Percentiles rank a stretch among this genome's conserved stretches.
Conservation (phyloP, 2,113 vertebrate species). For the Microcebus tavaratra region DNA sequence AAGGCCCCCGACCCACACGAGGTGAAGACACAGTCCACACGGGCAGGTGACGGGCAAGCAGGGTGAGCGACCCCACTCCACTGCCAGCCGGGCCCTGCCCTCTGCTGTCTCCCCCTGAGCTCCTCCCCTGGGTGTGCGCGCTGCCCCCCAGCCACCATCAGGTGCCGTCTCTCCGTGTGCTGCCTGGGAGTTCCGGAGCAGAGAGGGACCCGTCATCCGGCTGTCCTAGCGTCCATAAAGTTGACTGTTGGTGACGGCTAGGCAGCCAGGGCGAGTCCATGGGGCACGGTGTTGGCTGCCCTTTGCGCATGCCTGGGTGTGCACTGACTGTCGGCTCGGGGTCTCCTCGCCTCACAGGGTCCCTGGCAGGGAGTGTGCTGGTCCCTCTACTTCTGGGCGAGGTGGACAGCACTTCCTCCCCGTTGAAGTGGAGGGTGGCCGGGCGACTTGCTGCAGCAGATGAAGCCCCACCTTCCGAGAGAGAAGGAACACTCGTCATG, state of each 20-base stretch:
- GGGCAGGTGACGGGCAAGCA: rapidly evolving
- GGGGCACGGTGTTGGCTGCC: rapidly evolving
- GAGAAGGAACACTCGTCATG: rapidly evolving
- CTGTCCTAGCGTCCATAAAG: too few species aligned
- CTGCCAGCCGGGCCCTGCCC: neutral
- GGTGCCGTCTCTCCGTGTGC: rapidly evolving
- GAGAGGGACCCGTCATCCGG: rapidly evolving
- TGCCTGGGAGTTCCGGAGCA: rapidly evolving
- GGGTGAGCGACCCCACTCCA: rapidly evolving
- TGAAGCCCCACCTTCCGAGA: rapidly evolving
- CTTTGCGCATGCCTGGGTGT: rapidly evolving
- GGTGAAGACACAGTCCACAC: rapidly evolving
- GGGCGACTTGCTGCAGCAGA: neutral
- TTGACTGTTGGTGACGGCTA: rapidly evolving
- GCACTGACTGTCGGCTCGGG: rapidly evolving
- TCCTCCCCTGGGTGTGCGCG: rapidly evolving
- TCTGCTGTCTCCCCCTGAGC: too few species aligned
- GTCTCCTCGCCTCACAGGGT: rapidly evolving
- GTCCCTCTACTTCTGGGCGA: rapidly evolving
- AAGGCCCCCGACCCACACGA: rapidly evolving
- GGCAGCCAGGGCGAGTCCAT: neutral
- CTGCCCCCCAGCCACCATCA: rapidly evolving
- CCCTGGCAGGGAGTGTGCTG: neutral
- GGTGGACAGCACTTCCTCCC: rapidly evolving
- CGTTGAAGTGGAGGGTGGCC: neutral